Evolutionary conservation across 1,140 invertebrate genomes (phyloP), one percentile per base, ranked within the genome.

Genomic region (Meteorus sp.): DNA sequence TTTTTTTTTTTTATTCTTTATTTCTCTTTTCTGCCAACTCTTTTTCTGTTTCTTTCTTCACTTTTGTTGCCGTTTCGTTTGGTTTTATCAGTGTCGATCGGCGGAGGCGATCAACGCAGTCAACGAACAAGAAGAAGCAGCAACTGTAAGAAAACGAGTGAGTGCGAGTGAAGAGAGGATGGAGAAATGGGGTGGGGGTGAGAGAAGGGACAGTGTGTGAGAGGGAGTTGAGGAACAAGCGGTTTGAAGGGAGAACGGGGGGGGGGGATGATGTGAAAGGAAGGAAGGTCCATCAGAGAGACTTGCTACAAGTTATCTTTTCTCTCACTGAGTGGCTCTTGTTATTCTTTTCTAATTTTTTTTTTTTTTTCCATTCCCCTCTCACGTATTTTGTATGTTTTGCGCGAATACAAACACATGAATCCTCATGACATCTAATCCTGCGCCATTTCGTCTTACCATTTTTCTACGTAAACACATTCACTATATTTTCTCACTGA

Each of bases 31-130:
- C 15, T 0, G 19, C 29, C 22, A 33, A 27, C 23, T 31, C 15
- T 17, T 31, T 33, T 29, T 6, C 27, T 29, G 5, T 29, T 29
- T 29, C 9, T 29, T 29, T 6, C 25, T 35, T 13, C 25, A 31
- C n/a, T 39, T 43, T n/a, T n/a, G n/a, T n/a, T n/a, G n/a, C n/a
- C n/a, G n/a, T n/a, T n/a, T 27, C 13, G 50, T 17, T 43, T 44
- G 57, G 45, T 41, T 64, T 59, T 72, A 75, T 73, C 74, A 75
- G 73, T 76, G 73, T 76, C 74, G 71, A 72, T 76, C 69, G 69
- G 62, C 54, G 60, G 59, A 56, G 61, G 58, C 60, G 45, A 45
- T 39, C 48, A 15, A 37, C 33, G 44, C 37, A 27, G 43, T 22
- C 47, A 22, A 47, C 37, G 43, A 19, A 5, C 20, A 13, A 54